Percentiles rank a stretch among this genome's conserved stretches.
Evolutionary conservation across 2,888 invertebrate species (phyloP).

Genomic region (Tridacna gigas): DNA sequence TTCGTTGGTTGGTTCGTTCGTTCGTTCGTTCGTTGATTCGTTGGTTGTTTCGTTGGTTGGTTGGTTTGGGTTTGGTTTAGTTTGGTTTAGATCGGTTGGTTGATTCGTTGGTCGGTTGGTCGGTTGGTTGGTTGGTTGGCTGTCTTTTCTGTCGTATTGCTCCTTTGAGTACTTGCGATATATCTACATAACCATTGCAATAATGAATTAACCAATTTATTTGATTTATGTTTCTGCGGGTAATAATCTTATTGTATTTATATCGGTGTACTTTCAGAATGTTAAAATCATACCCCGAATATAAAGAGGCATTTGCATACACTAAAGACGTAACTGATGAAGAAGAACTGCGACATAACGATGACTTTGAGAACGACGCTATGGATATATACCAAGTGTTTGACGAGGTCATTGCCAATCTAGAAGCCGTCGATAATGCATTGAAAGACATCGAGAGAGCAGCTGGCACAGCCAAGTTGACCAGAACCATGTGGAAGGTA

Average conservation of each 20-base stretch:
- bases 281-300: slow-evolving; percentile 66
- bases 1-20: too few species aligned
- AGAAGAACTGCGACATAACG: slow-evolving; percentile 68
- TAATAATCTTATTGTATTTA: background rate
- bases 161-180: too few species aligned
- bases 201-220: too few species aligned
- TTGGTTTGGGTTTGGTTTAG: too few species aligned
- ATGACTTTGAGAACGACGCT: slow-evolving; percentile 73
- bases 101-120: too few species aligned
- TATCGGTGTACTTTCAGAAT: slow-evolving; percentile 64
- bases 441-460: slow-evolving; percentile 59
- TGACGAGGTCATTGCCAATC: slow-evolving; percentile 75
- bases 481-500: slow-evolving; percentile 62
- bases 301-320: slow-evolving; percentile 66
- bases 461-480: slow-evolving; percentile 40
- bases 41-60: too few species aligned
- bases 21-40: too few species aligned
- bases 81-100: too few species aligned
- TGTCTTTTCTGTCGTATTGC: too few species aligned
- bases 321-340: slow-evolving; percentile 68
- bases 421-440: slow-evolving; percentile 74
- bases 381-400: slow-evolving; percentile 74
- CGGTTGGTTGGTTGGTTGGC: too few species aligned
- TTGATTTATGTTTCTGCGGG: too few species aligned
- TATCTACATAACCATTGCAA: too few species aligned